phyloP scores from a whole-genome alignment of 2,797 vertebrate genomes.

The Anomalospiza imberbis region DNA sequence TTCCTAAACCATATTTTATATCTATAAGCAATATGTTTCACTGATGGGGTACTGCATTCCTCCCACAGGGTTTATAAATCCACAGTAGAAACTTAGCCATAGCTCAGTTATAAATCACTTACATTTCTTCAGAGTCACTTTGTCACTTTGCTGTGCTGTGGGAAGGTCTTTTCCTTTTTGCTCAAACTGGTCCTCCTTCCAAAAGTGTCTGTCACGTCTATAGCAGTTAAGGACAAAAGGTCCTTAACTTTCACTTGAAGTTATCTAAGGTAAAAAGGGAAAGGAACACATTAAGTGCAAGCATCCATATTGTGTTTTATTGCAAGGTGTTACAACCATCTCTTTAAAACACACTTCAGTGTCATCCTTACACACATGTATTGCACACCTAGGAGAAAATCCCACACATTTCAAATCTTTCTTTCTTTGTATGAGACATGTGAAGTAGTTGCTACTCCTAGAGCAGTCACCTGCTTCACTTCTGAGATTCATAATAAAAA shows the following conservation, averaged over 20 bases:
- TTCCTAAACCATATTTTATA: background rate
- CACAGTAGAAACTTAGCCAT: background rate
- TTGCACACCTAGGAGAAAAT: background rate
- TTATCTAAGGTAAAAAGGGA: slow-evolving; percentile 29
- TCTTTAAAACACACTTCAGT: background rate
- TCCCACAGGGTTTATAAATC: background rate
- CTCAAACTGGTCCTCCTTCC: slow-evolving; percentile 35
- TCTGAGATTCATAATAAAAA: background rate
- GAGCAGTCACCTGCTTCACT: background rate
- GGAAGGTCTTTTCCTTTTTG: slow-evolving; percentile 10
- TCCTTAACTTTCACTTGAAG: slow-evolving; percentile 39
- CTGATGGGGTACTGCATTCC: background rate
- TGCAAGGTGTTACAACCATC: background rate
- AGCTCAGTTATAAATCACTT: slow-evolving; percentile 41
- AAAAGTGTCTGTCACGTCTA: slow-evolving; percentile 35
- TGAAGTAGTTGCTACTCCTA: background rate
- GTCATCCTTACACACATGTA: background rate
- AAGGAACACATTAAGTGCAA: background rate
- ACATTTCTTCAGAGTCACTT: slow-evolving; percentile 62
- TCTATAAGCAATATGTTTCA: background rate
- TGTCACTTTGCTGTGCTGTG: slow-evolving; percentile 7
- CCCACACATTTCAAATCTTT: background rate
- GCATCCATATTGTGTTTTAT: background rate
- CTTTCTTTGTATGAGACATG: background rate
- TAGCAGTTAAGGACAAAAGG: slow-evolving; percentile 23